A percentile compares a stretch with the other conserved stretches of the same genome.
Conservation (phyloP, 1,140 invertebrate species). For the Chelonus insularis region DNA sequence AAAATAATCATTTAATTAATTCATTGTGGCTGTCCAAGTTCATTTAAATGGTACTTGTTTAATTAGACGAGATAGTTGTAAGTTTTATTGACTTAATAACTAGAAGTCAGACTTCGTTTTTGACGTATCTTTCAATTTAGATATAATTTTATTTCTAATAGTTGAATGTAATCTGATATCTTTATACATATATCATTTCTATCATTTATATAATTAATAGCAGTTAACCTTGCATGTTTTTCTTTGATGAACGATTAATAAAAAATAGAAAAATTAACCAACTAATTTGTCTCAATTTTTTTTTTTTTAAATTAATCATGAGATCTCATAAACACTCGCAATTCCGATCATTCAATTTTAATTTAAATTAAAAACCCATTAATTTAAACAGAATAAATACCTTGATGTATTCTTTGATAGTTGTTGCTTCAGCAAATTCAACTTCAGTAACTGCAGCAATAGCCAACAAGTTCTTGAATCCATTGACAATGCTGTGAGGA, state of each 20-base stretch:
- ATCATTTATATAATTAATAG: no score
- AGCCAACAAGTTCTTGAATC: conserved; percentile 97
- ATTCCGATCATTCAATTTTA: no score
- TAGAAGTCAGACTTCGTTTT: conserved; percentile 34
- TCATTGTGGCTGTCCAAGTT: neutral
- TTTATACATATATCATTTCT: no score
- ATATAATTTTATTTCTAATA: no score
- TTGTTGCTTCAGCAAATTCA: conserved; percentile 91
- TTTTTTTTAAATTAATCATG: neutral
- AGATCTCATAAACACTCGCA: conserved; percentile 17
- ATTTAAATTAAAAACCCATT: neutral
- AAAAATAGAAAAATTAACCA: no score
- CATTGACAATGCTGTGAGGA: conserved; percentile 96
- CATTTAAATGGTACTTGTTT: neutral
- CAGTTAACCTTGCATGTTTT: no score
- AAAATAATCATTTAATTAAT: conserved; percentile 31
- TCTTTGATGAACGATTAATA: no score
- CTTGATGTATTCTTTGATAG: conserved; percentile 89
- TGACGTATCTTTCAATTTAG: conserved; percentile 33
- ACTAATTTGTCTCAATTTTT: no score
- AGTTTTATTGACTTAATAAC: conserved; percentile 2
- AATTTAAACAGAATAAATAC: conserved; percentile 47
- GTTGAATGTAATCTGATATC: no score
- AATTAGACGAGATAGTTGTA: neutral
- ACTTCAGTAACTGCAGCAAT: conserved; percentile 95